Conservation (phyloP, 2,113 vertebrate species). For the Willisornis vidua region DNA sequence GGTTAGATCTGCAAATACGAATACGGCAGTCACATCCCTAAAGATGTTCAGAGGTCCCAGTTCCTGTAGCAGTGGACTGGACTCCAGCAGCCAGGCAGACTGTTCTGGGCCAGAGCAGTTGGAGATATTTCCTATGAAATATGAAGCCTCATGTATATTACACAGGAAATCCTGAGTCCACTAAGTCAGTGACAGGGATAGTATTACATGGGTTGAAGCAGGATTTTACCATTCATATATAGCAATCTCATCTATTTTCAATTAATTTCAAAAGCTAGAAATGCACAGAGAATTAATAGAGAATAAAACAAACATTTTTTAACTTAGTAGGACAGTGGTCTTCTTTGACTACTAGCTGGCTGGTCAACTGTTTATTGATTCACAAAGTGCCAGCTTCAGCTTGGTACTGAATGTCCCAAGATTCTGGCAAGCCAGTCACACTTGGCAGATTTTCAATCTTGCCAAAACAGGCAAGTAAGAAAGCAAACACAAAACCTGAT, state of each 20-base stretch:
- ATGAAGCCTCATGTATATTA: neutral
- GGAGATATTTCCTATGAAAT: neutral
- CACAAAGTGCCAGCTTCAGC: neutral
- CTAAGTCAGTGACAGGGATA: neutral
- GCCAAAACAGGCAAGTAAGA: neutral
- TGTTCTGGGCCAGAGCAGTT: neutral
- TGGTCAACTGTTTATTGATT: conserved; percentile 1
- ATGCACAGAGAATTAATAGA: neutral
- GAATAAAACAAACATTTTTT: neutral
- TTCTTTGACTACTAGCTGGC: neutral
- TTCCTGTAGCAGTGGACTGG: neutral
- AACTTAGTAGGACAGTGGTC: neutral
- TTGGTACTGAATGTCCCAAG: neutral
- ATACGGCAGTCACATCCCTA: rapidly evolving
- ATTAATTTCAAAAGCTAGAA: neutral
- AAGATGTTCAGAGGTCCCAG: neutral
- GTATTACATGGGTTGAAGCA: rapidly evolving
- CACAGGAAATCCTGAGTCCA: neutral
- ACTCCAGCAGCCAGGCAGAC: neutral
- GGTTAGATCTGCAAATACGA: neutral
- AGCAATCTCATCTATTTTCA: neutral
- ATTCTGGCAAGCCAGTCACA: neutral
- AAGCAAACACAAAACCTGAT: neutral
- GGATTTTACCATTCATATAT: neutral
- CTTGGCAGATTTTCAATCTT: neutral